A percentile compares a stretch with the other conserved stretches of the same genome.
These are phyloP conservation scores for Microcebus ravelobensis DNA, from an alignment of 2,113 vertebrate genomes.

Conservation along the genomic window DNA sequence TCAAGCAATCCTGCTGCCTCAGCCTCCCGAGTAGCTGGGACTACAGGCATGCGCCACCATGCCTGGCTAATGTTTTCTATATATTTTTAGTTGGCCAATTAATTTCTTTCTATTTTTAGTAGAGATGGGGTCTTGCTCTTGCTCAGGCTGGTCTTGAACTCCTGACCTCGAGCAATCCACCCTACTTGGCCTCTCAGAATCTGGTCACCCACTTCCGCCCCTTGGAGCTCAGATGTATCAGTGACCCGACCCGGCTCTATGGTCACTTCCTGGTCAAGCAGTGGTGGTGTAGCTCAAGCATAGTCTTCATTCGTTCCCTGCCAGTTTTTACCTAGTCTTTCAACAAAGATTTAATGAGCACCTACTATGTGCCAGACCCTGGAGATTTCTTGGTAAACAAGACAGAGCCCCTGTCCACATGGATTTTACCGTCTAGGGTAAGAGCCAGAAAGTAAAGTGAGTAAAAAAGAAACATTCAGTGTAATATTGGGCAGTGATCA, in stretches of 20 bases:
- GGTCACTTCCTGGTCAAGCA: neutral
- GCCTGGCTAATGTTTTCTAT: no score
- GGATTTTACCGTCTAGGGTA: neutral
- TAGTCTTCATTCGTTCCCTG: neutral
- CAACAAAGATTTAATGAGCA: neutral
- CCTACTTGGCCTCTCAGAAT: neutral
- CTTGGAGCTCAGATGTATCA: neutral
- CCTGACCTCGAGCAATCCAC: no score
- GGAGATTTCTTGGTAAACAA: neutral
- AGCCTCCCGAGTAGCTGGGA: no score
- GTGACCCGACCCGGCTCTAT: neutral
- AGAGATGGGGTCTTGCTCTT: no score
- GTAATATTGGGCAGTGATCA: neutral
- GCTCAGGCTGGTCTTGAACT: no score
- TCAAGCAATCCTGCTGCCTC: no score
- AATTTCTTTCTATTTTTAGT: no score
- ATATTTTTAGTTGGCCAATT: no score
- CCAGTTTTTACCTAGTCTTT: neutral
- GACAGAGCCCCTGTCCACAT: neutral
- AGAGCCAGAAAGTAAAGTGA: neutral
- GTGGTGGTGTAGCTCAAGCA: neutral
- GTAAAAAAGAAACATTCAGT: neutral
- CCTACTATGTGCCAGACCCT: neutral
- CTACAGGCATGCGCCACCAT: no score
- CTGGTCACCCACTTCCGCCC: neutral